Base-by-base conservation (phyloP, 2,888 invertebrate genomes). In the Eupithecia inturbata region DNA sequence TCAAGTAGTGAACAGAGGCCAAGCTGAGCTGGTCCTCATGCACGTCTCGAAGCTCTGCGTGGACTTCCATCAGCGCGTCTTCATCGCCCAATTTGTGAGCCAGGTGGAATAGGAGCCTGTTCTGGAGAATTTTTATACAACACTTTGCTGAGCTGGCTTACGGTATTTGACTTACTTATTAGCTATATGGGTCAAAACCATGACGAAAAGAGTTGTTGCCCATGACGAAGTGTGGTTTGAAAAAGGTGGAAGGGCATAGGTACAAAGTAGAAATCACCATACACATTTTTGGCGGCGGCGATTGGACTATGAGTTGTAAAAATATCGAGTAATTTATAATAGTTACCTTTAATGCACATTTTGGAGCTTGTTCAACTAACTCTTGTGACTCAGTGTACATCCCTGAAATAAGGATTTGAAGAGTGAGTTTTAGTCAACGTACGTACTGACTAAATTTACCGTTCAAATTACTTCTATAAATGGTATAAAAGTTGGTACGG, bases 21-120 rank as follows among this genome's bases (percentile, higher is more conserved):
- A 99, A 91, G 82, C 98, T 98, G 57, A 99, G 95, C 90, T 99
- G 99, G 94, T 99, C 99, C 89, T 99, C 99, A 1, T 98, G 95
- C 10, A 97, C 96, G 85, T 98, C 98, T 72, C 97, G 96, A 53
- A 99, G 93, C 53, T 97, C 96, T 73, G 98, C 97, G 89, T 99
- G 98, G 75, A 97, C 96, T 57, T 96, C 96, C 96, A 97, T 97
- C 77, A 99, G 93, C 41, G 96, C 95, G 45, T 97, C 96, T 85
- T 99, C 99, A 82, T 99, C 98, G 36, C 96, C 96, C 81, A 99
- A 95, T 89, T 99, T 99, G 90, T 99, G 99, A 0, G 99, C 97
- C 79, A 99, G 92, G 92, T 99, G 99, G 91, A 99, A 99, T 77
- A 97, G 95, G 0, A 99, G 92, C 12, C 99, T 96, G 64, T 96